Evolutionary conservation across 2,888 invertebrate genomes (phyloP), one percentile per base, ranked within the genome.

Genomic region (Ochropacha duplaris): DNA sequence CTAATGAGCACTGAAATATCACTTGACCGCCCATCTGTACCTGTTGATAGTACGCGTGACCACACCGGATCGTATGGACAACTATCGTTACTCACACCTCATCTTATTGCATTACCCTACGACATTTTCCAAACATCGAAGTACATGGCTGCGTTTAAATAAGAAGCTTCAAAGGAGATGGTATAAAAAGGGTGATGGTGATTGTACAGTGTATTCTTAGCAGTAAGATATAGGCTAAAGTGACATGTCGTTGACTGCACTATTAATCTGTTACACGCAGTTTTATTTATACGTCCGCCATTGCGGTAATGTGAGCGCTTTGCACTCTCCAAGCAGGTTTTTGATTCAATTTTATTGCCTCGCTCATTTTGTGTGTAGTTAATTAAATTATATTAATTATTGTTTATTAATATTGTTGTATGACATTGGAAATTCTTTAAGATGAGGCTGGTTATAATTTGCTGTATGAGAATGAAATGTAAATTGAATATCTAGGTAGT

Each of bases 201-300:
- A n/a, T 22, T 16, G 28, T 22, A 34, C n/a, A 5, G 14, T 34
- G 39, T 34, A 50, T 50, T 57, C 34, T 19, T 6, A 22, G 31
- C 22, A 4, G 14, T 50, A 28, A 49, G 54, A 44, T 28, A 58
- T 56, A 58, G 31, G 60, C 59, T 66, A 59, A 65, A 62, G 65
- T 67, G 69, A 65, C 65, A 62, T 57, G 66, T 59, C 62, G 66
- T 61, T 59, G 71, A 64, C 65, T 67, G 63, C 57, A 59, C 69
- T 71, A 74, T 74, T 76, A 74, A 76, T 75, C 66, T 73, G 65
- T 65, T 66, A 60, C 62, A 64, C 62, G 60, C 65, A 54, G 56
- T 68, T 66, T 63, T 63, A 69, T 74, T 72, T 74, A 75, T 72
- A 58, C 57, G 57, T 62, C 56, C 62, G 61, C 26, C 51, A 22